These are phyloP conservation scores for Eupithecia inturbata DNA, from an alignment of 2,888 invertebrate genomes.

Conservation along the genomic window DNA sequence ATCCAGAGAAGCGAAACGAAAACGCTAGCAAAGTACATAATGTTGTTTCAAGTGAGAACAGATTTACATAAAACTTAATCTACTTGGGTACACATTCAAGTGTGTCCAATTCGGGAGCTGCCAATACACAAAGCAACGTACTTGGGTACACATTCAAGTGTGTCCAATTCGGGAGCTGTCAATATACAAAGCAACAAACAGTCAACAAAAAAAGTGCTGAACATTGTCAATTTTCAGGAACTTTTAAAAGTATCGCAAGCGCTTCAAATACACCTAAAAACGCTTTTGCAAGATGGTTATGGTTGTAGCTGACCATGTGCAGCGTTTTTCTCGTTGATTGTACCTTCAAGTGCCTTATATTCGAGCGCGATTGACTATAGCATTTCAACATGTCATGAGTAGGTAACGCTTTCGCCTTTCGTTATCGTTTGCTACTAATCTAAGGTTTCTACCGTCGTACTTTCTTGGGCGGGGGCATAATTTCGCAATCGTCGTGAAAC, in stretches of 20 bases:
- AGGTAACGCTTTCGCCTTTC: constrained; percentile 1
- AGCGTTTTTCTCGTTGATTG: neutral
- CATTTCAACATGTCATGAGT: neutral
- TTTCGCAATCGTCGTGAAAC: constrained; percentile 86
- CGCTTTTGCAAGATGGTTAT: too few species aligned
- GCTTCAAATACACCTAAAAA: too few species aligned
- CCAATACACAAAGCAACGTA: neutral
- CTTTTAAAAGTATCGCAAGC: neutral
- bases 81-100: neutral
- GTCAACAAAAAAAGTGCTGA: constrained; percentile 1
- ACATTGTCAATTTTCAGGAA: neutral
- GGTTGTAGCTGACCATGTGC: too few species aligned
- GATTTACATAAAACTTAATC: neutral
- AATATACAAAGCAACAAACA: neutral
- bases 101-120: neutral
- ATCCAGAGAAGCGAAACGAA: neutral
- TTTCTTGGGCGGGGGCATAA: constrained; percentile 88
- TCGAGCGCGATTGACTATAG: neutral
- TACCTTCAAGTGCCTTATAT: neutral
- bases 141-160: neutral
- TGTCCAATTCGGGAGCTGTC: neutral
- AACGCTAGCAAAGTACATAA: neutral
- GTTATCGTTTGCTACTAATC: neutral
- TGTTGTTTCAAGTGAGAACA: neutral
- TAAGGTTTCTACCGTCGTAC: constrained; percentile 40